These are phyloP conservation scores for Xylocampa areola DNA, from an alignment of 2,888 invertebrate genomes.

Conservation along the genomic window DNA sequence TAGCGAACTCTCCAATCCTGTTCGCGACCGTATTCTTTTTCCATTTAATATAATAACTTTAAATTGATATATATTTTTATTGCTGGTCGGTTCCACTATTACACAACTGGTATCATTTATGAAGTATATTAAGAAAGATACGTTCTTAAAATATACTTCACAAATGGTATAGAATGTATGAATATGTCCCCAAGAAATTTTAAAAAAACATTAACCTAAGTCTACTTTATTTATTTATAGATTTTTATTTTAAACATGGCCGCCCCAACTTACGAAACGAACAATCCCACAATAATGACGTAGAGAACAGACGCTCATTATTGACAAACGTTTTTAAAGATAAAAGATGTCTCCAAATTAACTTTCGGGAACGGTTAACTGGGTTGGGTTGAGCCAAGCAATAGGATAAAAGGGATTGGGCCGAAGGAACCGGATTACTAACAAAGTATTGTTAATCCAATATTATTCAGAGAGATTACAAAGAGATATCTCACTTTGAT, in stretches of 20 bases:
- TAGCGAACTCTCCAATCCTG: too few species aligned
- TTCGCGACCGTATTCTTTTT: too few species aligned
- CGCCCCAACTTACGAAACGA: conserved; percentile 8
- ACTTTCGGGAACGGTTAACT: conserved; percentile 64
- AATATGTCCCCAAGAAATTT: too few species aligned
- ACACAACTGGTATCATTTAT: too few species aligned
- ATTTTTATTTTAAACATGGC: conserved; percentile 16
- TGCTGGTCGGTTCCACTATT: too few species aligned
- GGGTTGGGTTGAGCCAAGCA: conserved; percentile 55
- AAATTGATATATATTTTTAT: too few species aligned
- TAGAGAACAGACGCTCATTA: conserved; percentile 45
- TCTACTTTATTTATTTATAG: too few species aligned
- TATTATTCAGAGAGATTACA: conserved; percentile 82
- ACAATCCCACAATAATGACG: conserved; percentile 24
- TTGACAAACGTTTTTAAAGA: conserved; percentile 51
- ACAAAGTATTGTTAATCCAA: conserved; percentile 78
- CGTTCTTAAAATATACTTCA: too few species aligned
- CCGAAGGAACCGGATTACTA: conserved; percentile 75
- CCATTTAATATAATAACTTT: too few species aligned
- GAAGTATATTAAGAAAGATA: too few species aligned
- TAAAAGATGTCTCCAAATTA: conserved; percentile 59
- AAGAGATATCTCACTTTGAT: conserved; percentile 81
- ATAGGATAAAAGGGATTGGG: conserved; percentile 75
- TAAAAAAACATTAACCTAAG: too few species aligned
- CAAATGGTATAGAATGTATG: too few species aligned